phyloP scores from a whole-genome alignment of 1,140 invertebrate species.

The Harpegnathos saltator region DNA sequence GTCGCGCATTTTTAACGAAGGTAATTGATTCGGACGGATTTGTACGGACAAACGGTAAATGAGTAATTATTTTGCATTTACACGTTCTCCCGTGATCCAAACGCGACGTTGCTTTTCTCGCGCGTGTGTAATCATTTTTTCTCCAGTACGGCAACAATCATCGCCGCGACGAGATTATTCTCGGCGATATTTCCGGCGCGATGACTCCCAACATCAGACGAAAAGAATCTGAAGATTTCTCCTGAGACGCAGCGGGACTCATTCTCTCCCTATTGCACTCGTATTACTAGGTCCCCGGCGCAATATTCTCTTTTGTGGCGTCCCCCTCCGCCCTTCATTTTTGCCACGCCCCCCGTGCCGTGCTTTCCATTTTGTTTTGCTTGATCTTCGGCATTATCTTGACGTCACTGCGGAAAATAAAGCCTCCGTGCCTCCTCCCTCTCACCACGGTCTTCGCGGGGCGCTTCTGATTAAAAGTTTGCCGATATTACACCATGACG shows the following conservation, averaged over 20 bases:
- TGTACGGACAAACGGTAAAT: no score
- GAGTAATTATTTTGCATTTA: no score
- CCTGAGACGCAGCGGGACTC: conserved; percentile 53
- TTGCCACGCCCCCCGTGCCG: conserved; percentile 19
- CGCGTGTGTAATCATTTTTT: not conserved
- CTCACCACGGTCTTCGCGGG: no score
- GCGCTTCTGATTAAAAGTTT: conserved; percentile 77
- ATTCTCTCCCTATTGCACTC: conserved; percentile 41
- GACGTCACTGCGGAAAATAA: conserved; percentile 74
- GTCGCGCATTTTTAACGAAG: no score
- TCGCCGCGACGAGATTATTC: conserved; percentile 23
- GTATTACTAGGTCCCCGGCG: conserved; percentile 43
- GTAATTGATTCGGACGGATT: no score
- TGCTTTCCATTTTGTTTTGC: conserved; percentile 73
- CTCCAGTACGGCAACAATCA: not conserved
- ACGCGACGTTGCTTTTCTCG: no score
- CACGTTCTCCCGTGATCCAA: not conserved
- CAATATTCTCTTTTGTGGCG: conserved; percentile 67
- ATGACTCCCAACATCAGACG: conserved; percentile 26
- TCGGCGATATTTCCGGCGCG: not conserved
- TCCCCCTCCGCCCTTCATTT: conserved; percentile 59
- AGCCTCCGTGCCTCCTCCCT: conserved; percentile 53
- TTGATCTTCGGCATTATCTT: conserved; percentile 70
- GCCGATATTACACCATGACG: conserved; percentile 73
- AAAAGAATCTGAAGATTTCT: conserved; percentile 62